A percentile compares a stretch with the other conserved stretches of the same genome.
These are phyloP conservation scores for Macrobrachium rosenbergii DNA, from an alignment of 1,140 invertebrate species.

Conservation along the genomic window DNA sequence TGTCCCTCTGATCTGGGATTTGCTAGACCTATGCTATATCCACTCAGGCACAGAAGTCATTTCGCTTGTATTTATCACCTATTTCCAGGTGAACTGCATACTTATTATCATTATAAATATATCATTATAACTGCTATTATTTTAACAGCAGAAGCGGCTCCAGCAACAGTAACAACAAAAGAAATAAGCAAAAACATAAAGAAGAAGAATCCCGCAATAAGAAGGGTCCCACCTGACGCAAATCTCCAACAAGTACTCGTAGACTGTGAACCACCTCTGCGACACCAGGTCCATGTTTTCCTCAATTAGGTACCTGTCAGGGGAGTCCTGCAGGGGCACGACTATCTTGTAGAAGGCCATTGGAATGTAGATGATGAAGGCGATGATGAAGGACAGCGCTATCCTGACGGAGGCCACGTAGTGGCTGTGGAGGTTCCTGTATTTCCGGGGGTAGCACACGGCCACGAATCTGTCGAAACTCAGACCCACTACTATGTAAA, in stretches of 20 bases:
- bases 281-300: constrained; percentile 35
- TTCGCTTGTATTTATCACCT: too few relatives aligned
- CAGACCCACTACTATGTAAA: constrained; percentile 72
- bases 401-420: constrained; percentile 69
- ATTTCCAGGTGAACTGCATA: too few relatives aligned
- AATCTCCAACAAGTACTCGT: constrained; percentile 61
- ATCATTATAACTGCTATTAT: too few relatives aligned
- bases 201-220: background rate
- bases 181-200: background rate
- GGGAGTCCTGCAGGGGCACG: constrained; percentile 9
- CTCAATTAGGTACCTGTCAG: constrained; percentile 39
- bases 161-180: background rate
- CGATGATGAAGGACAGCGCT: constrained; percentile 68
- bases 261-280: constrained; percentile 42
- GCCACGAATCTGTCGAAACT: constrained; percentile 72
- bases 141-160: background rate
- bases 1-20: too few relatives aligned
- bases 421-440: constrained; percentile 70
- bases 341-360: constrained; percentile 69
- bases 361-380: constrained; percentile 70
- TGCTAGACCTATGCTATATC: too few relatives aligned
- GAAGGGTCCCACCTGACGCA: constrained; percentile 37
- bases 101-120: too few relatives aligned
- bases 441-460: constrained; percentile 70
- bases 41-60: too few relatives aligned